Conservation (phyloP, 2,113 vertebrate genomes). For the Zeus faber region DNA sequence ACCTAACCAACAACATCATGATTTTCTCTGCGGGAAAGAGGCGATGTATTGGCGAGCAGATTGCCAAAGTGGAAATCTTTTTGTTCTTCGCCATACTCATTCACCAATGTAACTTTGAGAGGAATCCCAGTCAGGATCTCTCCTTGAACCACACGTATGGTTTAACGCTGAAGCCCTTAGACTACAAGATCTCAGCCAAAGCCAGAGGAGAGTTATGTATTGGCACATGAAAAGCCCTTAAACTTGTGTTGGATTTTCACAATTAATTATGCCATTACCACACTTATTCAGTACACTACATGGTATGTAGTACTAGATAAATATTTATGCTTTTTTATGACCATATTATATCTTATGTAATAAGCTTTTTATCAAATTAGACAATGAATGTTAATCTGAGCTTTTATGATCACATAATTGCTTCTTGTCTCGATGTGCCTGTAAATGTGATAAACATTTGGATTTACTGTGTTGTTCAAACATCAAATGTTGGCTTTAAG, state of each 20-base stretch:
- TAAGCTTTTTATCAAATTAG: background rate
- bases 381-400: constrained; percentile 4
- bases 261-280: background rate
- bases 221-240: constrained; percentile 11
- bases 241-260: constrained; percentile 1
- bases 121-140: constrained; percentile 61
- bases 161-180: constrained; percentile 75
- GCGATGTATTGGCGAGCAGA: constrained; percentile 81
- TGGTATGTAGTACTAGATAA: constrained; percentile 33
- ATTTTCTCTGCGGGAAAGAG: constrained; percentile 82
- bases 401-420: too few species aligned
- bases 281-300: constrained; percentile 9
- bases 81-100: constrained; percentile 78
- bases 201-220: constrained; percentile 52
- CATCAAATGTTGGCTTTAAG: too few species aligned
- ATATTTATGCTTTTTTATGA: background rate
- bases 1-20: constrained; percentile 74
- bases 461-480: too few species aligned
- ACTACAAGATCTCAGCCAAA: constrained; percentile 71
- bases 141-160: constrained; percentile 75
- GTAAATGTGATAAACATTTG: too few species aligned
- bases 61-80: constrained; percentile 81
- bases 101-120: constrained; percentile 79
- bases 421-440: too few species aligned
- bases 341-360: background rate